These are phyloP conservation scores for Acholoe squamosa DNA, from an alignment of 2,888 invertebrate species.

Conservation along the genomic window DNA sequence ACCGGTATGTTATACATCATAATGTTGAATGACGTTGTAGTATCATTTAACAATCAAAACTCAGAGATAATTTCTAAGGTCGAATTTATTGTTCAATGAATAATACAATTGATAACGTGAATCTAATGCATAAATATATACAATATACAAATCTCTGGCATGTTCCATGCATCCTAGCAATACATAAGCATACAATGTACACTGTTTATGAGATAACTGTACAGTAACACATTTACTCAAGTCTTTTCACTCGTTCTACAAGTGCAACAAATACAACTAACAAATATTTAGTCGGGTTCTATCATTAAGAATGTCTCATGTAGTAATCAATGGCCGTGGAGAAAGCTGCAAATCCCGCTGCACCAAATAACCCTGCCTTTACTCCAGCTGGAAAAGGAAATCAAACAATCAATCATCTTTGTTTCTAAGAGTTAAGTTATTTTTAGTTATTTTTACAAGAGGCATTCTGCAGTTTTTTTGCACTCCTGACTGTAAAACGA, in stretches of 20 bases:
- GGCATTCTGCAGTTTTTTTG: background rate
- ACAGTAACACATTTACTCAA: no score
- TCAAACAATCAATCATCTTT: background rate
- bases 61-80: no score
- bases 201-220: no score
- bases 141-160: no score
- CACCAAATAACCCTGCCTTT: constrained; percentile 96
- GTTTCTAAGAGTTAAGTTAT: background rate
- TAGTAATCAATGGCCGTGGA: constrained; percentile 98
- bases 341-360: constrained; percentile 98
- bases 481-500: background rate
- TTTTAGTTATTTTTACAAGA: background rate
- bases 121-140: no score
- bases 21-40: no score
- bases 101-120: no score
- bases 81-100: no score
- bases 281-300: background rate
- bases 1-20: no score
- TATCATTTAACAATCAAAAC: no score
- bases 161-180: no score
- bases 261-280: background rate
- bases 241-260: background rate
- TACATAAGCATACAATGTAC: no score
- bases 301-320: constrained; percentile 85
- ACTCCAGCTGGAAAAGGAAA: constrained; percentile 90